Evolutionary conservation across 2,888 invertebrate genomes (phyloP).

Genomic region (Tanytarsus gracilentus): DNA sequence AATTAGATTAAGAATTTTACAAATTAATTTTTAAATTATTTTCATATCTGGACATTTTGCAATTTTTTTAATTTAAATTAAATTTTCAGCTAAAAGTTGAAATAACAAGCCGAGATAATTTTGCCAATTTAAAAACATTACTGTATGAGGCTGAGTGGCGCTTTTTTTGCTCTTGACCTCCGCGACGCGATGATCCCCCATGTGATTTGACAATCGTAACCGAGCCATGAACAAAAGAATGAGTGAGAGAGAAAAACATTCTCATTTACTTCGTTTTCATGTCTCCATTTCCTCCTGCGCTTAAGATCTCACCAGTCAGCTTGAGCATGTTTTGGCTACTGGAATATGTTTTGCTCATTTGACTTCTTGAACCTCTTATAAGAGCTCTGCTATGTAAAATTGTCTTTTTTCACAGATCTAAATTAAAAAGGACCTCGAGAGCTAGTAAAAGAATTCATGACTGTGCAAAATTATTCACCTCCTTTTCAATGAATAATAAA

Average conservation of each 20-base stretch:
- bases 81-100: not conserved
- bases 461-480: conserved; percentile 13
- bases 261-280: conserved; percentile 19
- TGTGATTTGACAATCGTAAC: conserved; percentile 20
- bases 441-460: not conserved
- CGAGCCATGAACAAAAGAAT: not conserved
- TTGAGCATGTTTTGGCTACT: conserved; percentile 6
- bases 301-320: not conserved
- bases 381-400: not conserved
- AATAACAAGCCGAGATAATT: conserved; percentile 9
- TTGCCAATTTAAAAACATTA: conserved; percentile 15
- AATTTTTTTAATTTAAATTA: too few relatives aligned
- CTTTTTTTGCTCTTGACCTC: conserved; percentile 26
- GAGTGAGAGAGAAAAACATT: conserved; percentile 7
- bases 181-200: conserved; percentile 20
- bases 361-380: conserved; percentile 8
- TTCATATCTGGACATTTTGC: too few relatives aligned
- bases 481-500: conserved; percentile 25
- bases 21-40: too few relatives aligned
- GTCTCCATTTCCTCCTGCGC: conserved; percentile 14
- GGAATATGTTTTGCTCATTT: conserved; percentile 17
- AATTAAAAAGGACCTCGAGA: not conserved
- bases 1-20: too few relatives aligned
- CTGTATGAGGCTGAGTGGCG: conserved; percentile 17
- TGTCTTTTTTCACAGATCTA: not conserved